Evolutionary conservation across 1,140 invertebrate species (phyloP).

Genomic region (Lethrus apterus): DNA sequence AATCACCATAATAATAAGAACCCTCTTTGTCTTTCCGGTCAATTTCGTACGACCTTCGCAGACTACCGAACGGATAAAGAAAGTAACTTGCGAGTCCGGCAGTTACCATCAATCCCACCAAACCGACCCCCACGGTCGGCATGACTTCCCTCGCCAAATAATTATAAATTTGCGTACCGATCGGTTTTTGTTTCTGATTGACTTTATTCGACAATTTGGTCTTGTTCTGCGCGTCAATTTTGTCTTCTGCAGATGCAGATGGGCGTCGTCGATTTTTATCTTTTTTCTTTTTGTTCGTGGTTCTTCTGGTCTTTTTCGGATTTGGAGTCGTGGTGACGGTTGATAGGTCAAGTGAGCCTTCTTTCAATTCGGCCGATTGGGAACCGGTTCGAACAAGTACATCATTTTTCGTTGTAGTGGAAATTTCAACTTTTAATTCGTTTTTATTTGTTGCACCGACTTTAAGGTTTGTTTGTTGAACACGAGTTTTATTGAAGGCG

Average conservation of each 20-base stretch:
- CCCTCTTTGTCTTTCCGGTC: constrained; percentile 53
- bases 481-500: constrained; percentile 20
- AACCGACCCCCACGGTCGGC: constrained; percentile 67
- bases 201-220: constrained; percentile 45
- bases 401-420: not conserved
- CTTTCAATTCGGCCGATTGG: constrained; percentile 45
- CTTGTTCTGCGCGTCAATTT: constrained; percentile 41
- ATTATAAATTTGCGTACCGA: constrained; percentile 68
- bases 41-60: constrained; percentile 57
- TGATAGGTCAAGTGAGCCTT: constrained; percentile 49
- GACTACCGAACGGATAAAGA: constrained; percentile 62
- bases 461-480: not conserved
- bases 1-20: constrained; percentile 56
- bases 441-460: too few relatives aligned
- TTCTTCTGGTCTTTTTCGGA: constrained; percentile 41
- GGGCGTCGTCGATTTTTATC: constrained; percentile 53
- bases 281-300: constrained; percentile 47
- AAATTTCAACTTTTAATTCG: not conserved
- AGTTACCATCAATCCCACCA: constrained; percentile 61
- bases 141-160: constrained; percentile 71
- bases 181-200: constrained; percentile 46
- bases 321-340: constrained; percentile 28
- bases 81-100: constrained; percentile 68
- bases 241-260: constrained; percentile 40
- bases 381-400: not conserved